These are phyloP conservation scores for Sclerurus mexicanus DNA, from an alignment of 2,113 vertebrate genomes.

Conservation along the genomic window DNA sequence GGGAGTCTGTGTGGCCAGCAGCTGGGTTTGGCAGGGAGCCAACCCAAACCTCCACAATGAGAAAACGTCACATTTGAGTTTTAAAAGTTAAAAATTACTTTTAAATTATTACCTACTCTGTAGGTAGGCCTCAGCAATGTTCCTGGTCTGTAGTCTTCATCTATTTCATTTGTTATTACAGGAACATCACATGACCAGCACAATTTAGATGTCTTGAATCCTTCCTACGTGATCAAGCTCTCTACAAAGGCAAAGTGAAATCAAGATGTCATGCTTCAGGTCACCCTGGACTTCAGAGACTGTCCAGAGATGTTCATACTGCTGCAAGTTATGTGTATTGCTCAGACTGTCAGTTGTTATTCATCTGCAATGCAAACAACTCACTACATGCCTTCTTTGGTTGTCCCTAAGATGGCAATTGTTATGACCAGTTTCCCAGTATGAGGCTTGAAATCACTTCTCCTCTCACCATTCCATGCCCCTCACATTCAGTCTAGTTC, in stretches of 20 bases:
- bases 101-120: neutral
- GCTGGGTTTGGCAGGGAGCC: no score
- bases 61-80: neutral
- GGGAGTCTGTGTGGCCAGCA: no score
- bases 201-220: neutral
- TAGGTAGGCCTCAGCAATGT: neutral
- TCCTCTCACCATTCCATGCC: neutral
- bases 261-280: neutral
- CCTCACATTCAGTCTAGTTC: fast-evolving
- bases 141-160: neutral
- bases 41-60: no score
- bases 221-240: neutral
- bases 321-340: neutral
- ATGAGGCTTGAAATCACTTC: neutral
- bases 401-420: neutral
- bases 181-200: neutral
- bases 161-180: neutral
- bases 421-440: neutral
- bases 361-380: neutral
- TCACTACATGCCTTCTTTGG: neutral
- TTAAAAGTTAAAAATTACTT: neutral
- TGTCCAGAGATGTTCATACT: neutral
- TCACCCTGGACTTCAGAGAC: neutral
- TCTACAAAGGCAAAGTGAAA: neutral
- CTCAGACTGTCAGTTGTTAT: neutral